Evolutionary conservation across 2,113 vertebrate genomes (phyloP).

Genomic region (Leucopternis melanops): DNA sequence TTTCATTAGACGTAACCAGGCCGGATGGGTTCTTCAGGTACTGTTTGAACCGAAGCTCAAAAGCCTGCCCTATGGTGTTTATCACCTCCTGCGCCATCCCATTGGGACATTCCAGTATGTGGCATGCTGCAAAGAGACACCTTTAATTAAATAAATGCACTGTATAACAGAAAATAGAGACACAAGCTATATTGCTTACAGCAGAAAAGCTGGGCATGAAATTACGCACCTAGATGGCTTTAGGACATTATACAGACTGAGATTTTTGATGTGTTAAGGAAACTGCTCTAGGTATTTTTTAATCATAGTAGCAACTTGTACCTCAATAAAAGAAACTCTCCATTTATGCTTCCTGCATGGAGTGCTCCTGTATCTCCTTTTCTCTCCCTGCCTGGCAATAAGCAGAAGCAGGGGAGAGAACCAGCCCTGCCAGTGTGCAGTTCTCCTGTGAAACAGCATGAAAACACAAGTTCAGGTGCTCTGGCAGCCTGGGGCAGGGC

Average conservation of each 20-base stretch:
- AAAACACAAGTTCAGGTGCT: not conserved
- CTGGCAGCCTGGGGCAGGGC: not conserved
- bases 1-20: conserved; percentile 71
- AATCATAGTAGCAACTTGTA: not conserved
- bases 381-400: not conserved
- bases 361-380: not conserved
- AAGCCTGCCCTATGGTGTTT: conserved; percentile 88
- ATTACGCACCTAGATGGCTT: not conserved
- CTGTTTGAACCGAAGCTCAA: conserved; percentile 88
- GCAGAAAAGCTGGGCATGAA: not conserved
- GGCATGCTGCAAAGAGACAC: conserved; percentile 78
- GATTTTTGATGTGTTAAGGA: not conserved
- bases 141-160: not conserved
- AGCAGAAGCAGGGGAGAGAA: not conserved
- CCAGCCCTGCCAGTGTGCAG: not conserved
- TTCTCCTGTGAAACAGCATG: not conserved
- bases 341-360: not conserved
- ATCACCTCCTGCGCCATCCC: conserved; percentile 84
- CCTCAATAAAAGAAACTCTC: not conserved
- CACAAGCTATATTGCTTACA: not conserved
- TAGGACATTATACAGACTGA: not conserved
- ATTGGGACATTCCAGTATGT: conserved; percentile 86
- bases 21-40: conserved; percentile 81
- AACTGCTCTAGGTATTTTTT: not conserved
- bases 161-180: not conserved